Evolutionary conservation across 2,888 invertebrate species (phyloP), one percentile per base, ranked within the genome.

Genomic region (Drosophila mercatorum): DNA sequence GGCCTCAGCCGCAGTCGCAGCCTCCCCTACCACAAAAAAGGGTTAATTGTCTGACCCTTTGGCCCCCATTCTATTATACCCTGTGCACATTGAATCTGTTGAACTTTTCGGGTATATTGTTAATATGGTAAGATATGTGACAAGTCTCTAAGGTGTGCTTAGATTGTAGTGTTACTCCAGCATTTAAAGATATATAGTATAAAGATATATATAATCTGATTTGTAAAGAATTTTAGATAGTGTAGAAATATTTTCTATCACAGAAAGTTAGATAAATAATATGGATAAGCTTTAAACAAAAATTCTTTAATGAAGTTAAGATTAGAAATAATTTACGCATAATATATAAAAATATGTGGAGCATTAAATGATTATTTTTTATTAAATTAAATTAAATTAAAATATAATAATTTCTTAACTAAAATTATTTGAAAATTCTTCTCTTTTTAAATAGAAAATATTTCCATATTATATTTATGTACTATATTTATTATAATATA

Each of bases 11-110:
- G 7, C 31, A 34, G 31, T 7, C 31, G 7, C 31, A 34, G 52
- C 52, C 53, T 11, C n/a, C 17, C 5, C 49, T 17, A 6, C 34
- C n/a, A 36, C 26, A 53, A 28, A 22, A 74, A 85, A 77, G 87
- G 87, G 87, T 84, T 89, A 89, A 84, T 84, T 84, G 89, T 80
- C 41, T 52, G 61, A 66, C 68, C 70, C 66, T 65, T 81, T 38
- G 44, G 38, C 44, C 53, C 56, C 31, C 44, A 57, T 17, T 49
- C 26, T 31, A 31, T 5, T 17, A 49, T 49, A 49, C 59, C 59
- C 59, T 41, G 59, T 59, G 7, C 49, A 59, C 59, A 49, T 31
- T 31, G 10, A 12, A 22, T 12, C 14, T 31, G 6, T 5, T 10
- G 0, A 10, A 12, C 8, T 6, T 8, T 12, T 17, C 0, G 28